phyloP scores from a whole-genome alignment of 1,140 invertebrate genomes.

The Bombus waltoni region DNA sequence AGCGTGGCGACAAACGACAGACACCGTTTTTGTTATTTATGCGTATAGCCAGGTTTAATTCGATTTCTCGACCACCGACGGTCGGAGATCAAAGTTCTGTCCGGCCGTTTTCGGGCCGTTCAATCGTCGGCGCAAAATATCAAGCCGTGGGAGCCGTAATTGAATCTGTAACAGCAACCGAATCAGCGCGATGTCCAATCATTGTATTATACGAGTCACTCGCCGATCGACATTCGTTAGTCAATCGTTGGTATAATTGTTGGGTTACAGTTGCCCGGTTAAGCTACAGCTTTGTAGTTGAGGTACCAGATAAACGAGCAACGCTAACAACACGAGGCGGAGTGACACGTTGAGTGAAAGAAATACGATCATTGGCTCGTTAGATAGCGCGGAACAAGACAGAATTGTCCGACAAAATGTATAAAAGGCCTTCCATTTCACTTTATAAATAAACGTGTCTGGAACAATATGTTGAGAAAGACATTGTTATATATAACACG shows the following conservation, averaged over 20 bases:
- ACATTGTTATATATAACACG: too few relatives aligned
- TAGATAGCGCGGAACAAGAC: background rate
- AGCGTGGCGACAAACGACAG: background rate
- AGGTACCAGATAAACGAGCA: conserved; percentile 43
- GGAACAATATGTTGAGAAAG: background rate
- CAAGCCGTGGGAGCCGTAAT: conserved; percentile 57
- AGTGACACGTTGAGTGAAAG: conserved; percentile 24
- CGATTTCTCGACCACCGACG: conserved; percentile 40
- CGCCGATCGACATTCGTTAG: conserved; percentile 66
- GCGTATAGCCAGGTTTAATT: conserved; percentile 55
- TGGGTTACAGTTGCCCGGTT: conserved; percentile 48
- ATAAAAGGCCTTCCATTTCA: background rate
- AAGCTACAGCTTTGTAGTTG: conserved; percentile 62
- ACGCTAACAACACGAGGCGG: background rate
- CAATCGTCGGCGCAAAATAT: conserved; percentile 52
- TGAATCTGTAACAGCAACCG: conserved; percentile 67
- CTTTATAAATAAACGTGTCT: background rate
- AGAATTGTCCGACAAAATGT: background rate
- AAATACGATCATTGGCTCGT: conserved; percentile 13
- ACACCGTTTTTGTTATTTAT: conserved; percentile 61
- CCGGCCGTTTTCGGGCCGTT: conserved; percentile 51
- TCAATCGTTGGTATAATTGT: conserved; percentile 68
- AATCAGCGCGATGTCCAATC: conserved; percentile 64
- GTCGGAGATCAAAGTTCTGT: conserved; percentile 57
- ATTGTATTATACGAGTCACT: conserved; percentile 67